Conservation (phyloP, 2,113 vertebrate species). For the Centropus bengalensis region DNA sequence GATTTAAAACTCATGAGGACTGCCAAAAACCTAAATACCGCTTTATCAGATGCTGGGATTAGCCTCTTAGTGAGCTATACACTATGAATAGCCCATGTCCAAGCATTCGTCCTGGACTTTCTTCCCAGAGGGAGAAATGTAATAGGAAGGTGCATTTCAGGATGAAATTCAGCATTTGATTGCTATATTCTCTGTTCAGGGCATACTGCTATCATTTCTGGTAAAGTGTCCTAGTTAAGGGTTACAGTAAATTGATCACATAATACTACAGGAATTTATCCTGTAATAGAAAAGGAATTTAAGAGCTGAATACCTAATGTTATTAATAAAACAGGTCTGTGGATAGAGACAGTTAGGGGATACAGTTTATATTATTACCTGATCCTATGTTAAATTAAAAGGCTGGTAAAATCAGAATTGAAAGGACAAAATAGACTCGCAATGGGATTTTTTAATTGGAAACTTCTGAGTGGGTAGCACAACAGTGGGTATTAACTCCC, state of each 20-base stretch:
- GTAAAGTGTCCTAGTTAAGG: conserved; percentile 21
- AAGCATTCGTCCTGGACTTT: neutral
- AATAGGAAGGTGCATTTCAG: conserved; percentile 12
- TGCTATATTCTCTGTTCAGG: neutral
- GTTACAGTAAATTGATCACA: conserved; percentile 54
- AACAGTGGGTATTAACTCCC: neutral
- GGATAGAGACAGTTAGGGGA: neutral
- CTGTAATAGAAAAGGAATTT: conserved; percentile 60
- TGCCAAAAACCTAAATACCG: neutral
- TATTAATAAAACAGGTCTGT: conserved; percentile 58
- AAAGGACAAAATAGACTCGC: neutral
- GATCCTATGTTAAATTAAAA: neutral
- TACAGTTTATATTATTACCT: conserved; percentile 34
- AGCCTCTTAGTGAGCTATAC: neutral
- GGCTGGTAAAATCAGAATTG: conserved; percentile 1
- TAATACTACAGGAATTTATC: conserved; percentile 42
- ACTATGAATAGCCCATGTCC: neutral
- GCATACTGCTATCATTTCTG: conserved; percentile 25
- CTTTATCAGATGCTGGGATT: conserved; percentile 33
- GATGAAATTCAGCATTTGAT: neutral
- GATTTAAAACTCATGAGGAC: neutral
- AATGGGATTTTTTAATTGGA: neutral
- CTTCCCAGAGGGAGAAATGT: neutral
- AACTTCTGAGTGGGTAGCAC: neutral
- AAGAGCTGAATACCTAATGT: conserved; percentile 51